Evolutionary conservation across 2,113 vertebrate genomes (phyloP), one percentile per base, ranked within the genome.

Genomic region (Atherinomorus stipes): DNA sequence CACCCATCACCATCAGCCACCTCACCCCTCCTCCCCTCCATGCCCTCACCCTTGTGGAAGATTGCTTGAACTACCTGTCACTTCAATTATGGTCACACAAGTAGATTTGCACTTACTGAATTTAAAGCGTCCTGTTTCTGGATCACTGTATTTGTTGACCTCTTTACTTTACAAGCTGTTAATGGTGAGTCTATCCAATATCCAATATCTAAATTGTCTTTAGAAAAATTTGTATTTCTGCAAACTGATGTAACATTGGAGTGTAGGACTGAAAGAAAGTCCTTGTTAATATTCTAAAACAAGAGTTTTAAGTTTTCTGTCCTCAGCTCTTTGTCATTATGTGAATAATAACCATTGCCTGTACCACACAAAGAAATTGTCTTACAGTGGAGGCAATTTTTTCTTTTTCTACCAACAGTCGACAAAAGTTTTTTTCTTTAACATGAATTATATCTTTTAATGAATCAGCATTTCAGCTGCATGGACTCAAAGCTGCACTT

Each of bases 41-140:
- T 23, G 60, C 58, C 63, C 31, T 5, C 31, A 59, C 59, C 57
- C 62, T 42, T 50, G 54, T 16, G 26, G 25, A 62, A 19, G 40
- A 67, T 22, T 66, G 56, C 74, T 78, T 57, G 52, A 83, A 74
- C 57, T 40, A 47, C 64, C 54, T 76, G 69, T 85, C 74, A 81
- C 66, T 78, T 83, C 56, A 28, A 81, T 77, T 74, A 54, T 68
- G 65, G 64, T 76, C 58, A 45, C 44, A 71, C 44, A 53, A 34
- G 62, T 51, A 52, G 38, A 57, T 63, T 56, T 71, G 64, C 64
- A 79, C 70, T 75, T 67, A 50, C 66, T 67, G 54, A 34, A 61
- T 60, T 70, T 18, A 40, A 61, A 26, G 64, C 40, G 26, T 28
- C 4, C n/a, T 51, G 61, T 50, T 53, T 64, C 37, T 75, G 51